phyloP scores from a whole-genome alignment of 2,888 invertebrate species.

The Lingula anatina region DNA sequence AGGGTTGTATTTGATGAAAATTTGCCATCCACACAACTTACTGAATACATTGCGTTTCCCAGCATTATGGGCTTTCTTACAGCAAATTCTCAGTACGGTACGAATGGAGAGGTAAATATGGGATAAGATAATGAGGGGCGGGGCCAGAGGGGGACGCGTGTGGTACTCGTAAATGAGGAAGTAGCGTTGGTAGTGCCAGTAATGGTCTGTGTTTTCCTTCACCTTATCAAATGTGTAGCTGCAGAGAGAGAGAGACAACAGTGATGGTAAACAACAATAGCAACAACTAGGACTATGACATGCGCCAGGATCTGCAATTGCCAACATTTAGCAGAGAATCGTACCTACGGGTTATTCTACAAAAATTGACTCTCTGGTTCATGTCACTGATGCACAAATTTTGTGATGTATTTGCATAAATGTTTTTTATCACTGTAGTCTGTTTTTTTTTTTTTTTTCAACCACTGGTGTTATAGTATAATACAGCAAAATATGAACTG shows the following conservation, averaged over 20 bases:
- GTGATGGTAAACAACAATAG: no score
- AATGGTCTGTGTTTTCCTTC: slow-evolving; percentile 43
- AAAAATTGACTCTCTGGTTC: neutral
- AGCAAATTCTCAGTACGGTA: neutral
- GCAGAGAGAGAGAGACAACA: slow-evolving; percentile 10
- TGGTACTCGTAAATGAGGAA: slow-evolving; percentile 45
- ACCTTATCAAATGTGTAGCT: slow-evolving; percentile 46
- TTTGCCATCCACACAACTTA: no score
- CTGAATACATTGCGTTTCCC: neutral
- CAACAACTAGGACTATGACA: no score
- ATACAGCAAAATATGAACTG: no score
- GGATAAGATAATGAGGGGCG: slow-evolving; percentile 42
- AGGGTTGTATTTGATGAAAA: no score
- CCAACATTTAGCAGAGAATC: neutral
- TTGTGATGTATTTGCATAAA: no score
- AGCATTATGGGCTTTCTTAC: neutral
- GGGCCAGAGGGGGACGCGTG: slow-evolving; percentile 42
- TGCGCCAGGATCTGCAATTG: no score
- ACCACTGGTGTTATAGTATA: no score
- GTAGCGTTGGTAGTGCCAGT: slow-evolving; percentile 49
- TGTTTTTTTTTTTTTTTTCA: no score
- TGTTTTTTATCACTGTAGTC: no score
- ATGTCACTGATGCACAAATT: no score
- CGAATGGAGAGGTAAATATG: slow-evolving; percentile 25
- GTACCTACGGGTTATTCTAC: neutral